These are phyloP conservation scores for Lasioglossum oenotherae DNA, from an alignment of 2,888 invertebrate genomes.

Conservation along the genomic window DNA sequence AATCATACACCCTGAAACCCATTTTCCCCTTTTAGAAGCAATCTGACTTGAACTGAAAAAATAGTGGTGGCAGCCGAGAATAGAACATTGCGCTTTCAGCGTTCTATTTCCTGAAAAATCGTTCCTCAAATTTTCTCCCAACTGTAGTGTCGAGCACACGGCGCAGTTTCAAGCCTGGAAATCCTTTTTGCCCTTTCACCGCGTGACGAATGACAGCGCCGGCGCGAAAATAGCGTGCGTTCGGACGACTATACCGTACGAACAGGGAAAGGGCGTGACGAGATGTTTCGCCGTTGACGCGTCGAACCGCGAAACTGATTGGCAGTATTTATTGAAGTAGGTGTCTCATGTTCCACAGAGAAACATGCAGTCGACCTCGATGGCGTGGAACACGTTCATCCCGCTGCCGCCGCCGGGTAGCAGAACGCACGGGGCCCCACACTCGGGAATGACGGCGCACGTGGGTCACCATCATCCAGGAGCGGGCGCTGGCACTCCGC, in stretches of 20 bases:
- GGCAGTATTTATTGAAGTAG: constrained; percentile 83
- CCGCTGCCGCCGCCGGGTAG: constrained; percentile 80
- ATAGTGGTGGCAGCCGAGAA: neutral
- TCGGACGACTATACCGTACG: neutral
- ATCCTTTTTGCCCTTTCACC: neutral
- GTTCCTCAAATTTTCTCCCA: neutral
- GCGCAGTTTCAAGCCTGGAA: neutral
- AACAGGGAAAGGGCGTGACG: constrained; percentile 40
- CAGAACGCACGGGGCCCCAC: constrained; percentile 77
- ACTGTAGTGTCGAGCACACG: neutral
- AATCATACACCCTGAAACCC: too few species aligned
- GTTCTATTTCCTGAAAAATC: neutral
- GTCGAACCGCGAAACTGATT: constrained; percentile 51
- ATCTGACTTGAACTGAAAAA: neutral
- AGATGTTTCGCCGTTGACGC: neutral
- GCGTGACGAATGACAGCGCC: neutral
- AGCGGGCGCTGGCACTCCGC: constrained; percentile 68
- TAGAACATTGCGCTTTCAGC: neutral
- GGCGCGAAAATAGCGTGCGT: constrained; percentile 7
- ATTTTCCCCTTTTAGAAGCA: too few species aligned
- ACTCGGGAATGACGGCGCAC: constrained; percentile 74
- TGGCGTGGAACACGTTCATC: constrained; percentile 82
- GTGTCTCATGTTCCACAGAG: constrained; percentile 82
- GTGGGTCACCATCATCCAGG: constrained; percentile 80
- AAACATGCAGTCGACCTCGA: constrained; percentile 81